Percentiles rank a stretch among this genome's conserved stretches.
These are phyloP conservation scores for Kuschelorhynchus macadamiae DNA, from an alignment of 2,888 invertebrate genomes.

Conservation along the genomic window DNA sequence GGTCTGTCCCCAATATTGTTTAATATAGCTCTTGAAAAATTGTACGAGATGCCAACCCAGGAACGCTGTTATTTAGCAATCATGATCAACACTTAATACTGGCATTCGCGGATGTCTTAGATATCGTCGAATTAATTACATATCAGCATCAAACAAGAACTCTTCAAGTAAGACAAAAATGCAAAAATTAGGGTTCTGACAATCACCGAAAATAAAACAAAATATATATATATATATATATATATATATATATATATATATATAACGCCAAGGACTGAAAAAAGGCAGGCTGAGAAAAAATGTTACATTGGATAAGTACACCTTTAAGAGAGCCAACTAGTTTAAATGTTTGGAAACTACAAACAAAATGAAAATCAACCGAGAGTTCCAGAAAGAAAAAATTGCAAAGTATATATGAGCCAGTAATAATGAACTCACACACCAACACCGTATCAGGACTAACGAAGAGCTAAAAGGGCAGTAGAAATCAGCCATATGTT, in stretches of 20 bases:
- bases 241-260: no score
- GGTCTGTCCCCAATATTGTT: slow-evolving; percentile 16
- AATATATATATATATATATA: background rate
- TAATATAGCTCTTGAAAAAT: slow-evolving; percentile 16
- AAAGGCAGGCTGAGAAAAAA: background rate
- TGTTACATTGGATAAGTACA: background rate
- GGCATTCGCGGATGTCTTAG: background rate
- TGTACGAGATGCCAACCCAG: slow-evolving; percentile 1
- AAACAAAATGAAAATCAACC: slow-evolving; percentile 1
- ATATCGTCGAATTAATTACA: background rate
- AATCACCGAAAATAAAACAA: slow-evolving; percentile 8
- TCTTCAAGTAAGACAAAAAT: background rate
- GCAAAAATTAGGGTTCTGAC: background rate
- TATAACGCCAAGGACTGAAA: no score
- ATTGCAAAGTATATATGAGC: slow-evolving; percentile 4
- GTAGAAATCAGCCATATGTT: no score
- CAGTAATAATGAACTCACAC: slow-evolving; percentile 1
- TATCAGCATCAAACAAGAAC: background rate
- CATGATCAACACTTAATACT: background rate
- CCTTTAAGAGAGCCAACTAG: background rate
- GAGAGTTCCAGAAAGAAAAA: slow-evolving; percentile 3
- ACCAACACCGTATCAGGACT: slow-evolving; percentile 19
- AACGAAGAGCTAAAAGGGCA: no score
- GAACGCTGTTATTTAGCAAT: background rate
- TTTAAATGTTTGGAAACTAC: background rate